Percentiles rank a stretch among this genome's conserved stretches.
phyloP scores from a whole-genome alignment of 1,140 invertebrate genomes.

The Anoplophora glabripennis region DNA sequence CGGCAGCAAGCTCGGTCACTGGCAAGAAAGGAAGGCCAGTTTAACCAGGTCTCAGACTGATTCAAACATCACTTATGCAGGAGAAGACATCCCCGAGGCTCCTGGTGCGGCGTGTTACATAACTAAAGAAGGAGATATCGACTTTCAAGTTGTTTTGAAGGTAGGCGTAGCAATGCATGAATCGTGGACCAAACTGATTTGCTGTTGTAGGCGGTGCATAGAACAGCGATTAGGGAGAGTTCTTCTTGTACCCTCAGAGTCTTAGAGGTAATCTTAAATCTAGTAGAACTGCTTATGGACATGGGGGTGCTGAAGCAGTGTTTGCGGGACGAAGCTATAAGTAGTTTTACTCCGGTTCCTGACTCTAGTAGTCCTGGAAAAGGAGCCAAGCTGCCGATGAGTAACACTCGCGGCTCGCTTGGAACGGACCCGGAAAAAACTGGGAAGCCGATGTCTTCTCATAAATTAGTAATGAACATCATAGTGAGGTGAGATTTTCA shows the following conservation, averaged over 20 bases:
- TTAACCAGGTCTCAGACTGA: conserved; percentile 88
- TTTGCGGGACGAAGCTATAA: conserved; percentile 50
- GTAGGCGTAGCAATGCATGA: conserved; percentile 47
- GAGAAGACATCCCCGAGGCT: conserved; percentile 77
- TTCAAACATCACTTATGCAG: conserved; percentile 86
- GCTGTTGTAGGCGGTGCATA: conserved; percentile 72
- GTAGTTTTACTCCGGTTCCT: conserved; percentile 38
- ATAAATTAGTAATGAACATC: conserved; percentile 44
- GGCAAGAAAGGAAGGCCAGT: conserved; percentile 65
- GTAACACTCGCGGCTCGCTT: conserved; percentile 26
- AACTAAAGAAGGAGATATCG: conserved; percentile 90
- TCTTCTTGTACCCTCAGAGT: conserved; percentile 78
- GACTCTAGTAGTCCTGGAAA: conserved; percentile 43
- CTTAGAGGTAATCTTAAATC: conserved; percentile 85
- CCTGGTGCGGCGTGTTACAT: conserved; percentile 90
- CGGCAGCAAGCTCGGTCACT: conserved; percentile 55
- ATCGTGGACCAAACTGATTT: neutral
- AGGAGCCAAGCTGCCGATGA: conserved; percentile 33
- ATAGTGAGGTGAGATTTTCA: conserved; percentile 40
- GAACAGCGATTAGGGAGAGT: conserved; percentile 73
- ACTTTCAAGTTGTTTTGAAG: conserved; percentile 87
- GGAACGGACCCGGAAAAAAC: conserved; percentile 42
- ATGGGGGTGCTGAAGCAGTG: conserved; percentile 74
- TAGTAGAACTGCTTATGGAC: conserved; percentile 85
- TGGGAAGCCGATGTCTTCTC: conserved; percentile 40